Conservation (phyloP, 2,113 vertebrate species). For the Bostrychus sinensis region DNA sequence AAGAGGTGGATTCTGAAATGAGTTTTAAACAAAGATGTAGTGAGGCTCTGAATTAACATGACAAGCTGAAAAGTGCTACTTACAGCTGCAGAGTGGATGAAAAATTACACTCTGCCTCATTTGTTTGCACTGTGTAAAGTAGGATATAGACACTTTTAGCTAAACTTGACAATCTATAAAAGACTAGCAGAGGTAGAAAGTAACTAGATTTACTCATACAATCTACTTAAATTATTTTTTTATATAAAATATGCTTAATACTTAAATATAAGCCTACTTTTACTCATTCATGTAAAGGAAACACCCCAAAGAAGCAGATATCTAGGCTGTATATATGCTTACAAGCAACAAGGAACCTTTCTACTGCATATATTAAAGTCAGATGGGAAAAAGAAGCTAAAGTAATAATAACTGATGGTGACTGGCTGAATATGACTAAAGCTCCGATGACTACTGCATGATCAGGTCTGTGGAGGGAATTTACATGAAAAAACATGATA, state of each 20-base stretch:
- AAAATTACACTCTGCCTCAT: not conserved
- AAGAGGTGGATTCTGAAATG: conserved; percentile 19
- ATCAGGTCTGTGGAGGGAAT: too few relatives aligned
- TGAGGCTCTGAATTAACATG: conserved; percentile 2
- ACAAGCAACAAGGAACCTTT: not conserved
- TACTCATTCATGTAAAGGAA: not conserved
- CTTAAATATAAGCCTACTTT: too few relatives aligned
- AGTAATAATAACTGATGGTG: too few relatives aligned
- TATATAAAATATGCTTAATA: too few relatives aligned
- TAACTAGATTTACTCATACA: too few relatives aligned
- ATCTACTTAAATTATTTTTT: too few relatives aligned
- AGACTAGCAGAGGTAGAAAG: not conserved
- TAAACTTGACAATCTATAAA: not conserved
- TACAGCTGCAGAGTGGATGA: not conserved
- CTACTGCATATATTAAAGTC: not conserved
- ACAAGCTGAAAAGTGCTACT: conserved; percentile 9
- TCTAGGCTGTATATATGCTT: not conserved
- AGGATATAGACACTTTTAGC: not conserved
- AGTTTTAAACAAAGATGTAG: conserved; percentile 1
- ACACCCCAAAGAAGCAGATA: not conserved
- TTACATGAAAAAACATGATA: too few relatives aligned
- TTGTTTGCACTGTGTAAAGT: not conserved
- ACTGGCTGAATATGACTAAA: too few relatives aligned
- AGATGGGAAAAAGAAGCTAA: not conserved
- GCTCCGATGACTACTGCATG: too few relatives aligned